Percentiles rank a stretch among this genome's conserved stretches.
These are phyloP conservation scores for Troglohyphantes excavatus DNA, from an alignment of 2,888 invertebrate species.

Conservation along the genomic window DNA sequence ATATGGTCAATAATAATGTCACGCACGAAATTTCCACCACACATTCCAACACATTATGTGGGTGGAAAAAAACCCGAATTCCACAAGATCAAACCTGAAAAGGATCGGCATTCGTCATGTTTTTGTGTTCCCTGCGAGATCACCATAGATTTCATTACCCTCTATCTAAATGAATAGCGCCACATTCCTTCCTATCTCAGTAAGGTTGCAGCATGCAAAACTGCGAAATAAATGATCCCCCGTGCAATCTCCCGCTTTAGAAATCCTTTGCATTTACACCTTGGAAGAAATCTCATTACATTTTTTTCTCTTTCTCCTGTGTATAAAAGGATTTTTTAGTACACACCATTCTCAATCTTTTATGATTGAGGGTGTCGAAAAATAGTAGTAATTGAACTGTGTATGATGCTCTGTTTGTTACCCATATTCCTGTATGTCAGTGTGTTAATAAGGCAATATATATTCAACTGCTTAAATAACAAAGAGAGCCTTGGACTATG, in stretches of 20 bases:
- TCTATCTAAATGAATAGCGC: constrained; percentile 1
- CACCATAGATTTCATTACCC: constrained; percentile 4
- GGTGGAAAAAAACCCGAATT: neutral
- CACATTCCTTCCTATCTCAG: neutral
- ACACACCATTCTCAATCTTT: neutral
- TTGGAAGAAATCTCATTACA: constrained; percentile 4
- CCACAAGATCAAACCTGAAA: neutral
- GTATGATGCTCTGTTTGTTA: neutral
- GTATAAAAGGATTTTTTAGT: constrained; percentile 1
- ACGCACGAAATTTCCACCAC: neutral
- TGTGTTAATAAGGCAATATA: constrained; percentile 48
- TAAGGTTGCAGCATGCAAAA: neutral
- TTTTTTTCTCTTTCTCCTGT: neutral
- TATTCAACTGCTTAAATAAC: constrained; percentile 26
- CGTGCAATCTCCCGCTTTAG: neutral
- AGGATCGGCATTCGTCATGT: constrained; percentile 6
- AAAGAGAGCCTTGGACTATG: neutral
- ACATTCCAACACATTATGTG: neutral
- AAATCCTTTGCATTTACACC: neutral
- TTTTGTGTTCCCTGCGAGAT: neutral
- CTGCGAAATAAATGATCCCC: neutral
- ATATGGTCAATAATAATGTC: neutral
- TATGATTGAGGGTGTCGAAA: neutral
- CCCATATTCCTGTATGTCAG: constrained; percentile 4
- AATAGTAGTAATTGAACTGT: neutral